Evolutionary conservation across 2,888 invertebrate species (phyloP), one percentile per base, ranked within the genome.

Genomic region (Keiferia lycopersicella): DNA sequence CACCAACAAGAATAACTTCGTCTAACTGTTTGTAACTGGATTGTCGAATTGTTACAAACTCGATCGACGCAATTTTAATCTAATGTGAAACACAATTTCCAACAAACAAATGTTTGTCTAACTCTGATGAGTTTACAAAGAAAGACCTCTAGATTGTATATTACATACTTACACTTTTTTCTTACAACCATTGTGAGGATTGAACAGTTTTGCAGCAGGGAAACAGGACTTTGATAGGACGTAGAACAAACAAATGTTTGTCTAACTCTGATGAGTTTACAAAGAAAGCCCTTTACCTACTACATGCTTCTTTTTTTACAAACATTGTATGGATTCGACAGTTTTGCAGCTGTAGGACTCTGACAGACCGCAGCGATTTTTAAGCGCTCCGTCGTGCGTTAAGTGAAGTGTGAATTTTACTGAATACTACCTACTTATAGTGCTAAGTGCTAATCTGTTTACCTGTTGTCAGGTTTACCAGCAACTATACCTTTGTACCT

Each of bases 21-120:
- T 56, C n/a, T 56, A 34, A 34, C 50, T 50, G 50, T 41, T 50
- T 50, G 50, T 20, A 50, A 50, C 56, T 56, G 56, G n/a, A 56
- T 56, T 56, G 26, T 30, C 26, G 30, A 56, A 56, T 26, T 26
- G 56, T 14, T 56, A 14, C 22, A 8, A 56, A 56, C 56, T 56
- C 30, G 26, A 56, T 56, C 56, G 34, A 26, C 56, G 56, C 0
- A 56, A 56, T 56, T 22, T 22, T 56, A 56, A 56, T 56, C 56
- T 56, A 56, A 56, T 56, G 56, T 56, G 56, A 11, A 22, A 56
- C 53, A 53, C 30, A 56, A 56, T 30, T 56, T 56, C 10, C 12
- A 30, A 26, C n/a, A 1, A 16, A 53, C 14, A 22, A 26, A 56
- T n/a, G 11, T 26, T 30, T 56, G n/a, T 30, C 30, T 12, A 56